phyloP scores from a whole-genome alignment of 2,797 vertebrate genomes.

The Leptoclinus maculatus region DNA sequence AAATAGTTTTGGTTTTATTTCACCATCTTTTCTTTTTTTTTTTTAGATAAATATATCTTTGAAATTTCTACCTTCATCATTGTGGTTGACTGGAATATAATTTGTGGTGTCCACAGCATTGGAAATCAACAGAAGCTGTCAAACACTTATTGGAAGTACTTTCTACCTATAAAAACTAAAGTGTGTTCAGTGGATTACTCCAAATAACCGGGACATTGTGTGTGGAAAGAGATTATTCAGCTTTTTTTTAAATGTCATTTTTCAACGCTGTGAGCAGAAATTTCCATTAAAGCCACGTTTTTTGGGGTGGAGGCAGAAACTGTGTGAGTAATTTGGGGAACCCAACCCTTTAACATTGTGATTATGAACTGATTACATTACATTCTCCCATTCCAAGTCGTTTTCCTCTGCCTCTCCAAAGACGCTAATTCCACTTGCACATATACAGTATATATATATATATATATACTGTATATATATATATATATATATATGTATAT shows the following conservation, averaged over 20 bases:
- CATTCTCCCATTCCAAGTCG: background rate
- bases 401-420: background rate
- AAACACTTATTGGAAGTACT: background rate
- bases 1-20: slow-evolving; percentile 5
- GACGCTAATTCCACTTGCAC: background rate
- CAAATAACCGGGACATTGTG: background rate
- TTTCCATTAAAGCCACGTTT: background rate
- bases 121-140: background rate
- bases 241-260: background rate
- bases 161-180: background rate
- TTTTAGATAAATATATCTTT: background rate
- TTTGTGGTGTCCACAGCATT: background rate
- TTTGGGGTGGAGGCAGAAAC: background rate
- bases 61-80: background rate
- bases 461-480: too few relatives aligned
- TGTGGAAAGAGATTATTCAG: background rate
- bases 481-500: too few relatives aligned
- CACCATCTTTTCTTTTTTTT: background rate
- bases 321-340: background rate
- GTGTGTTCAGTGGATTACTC: background rate
- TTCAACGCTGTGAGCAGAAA: background rate
- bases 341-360: background rate
- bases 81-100: background rate
- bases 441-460: background rate
- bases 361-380: background rate